Percentiles rank a stretch among this genome's conserved stretches.
Evolutionary conservation across 2,888 invertebrate species (phyloP).

Genomic region (Bombyx huttoni): DNA sequence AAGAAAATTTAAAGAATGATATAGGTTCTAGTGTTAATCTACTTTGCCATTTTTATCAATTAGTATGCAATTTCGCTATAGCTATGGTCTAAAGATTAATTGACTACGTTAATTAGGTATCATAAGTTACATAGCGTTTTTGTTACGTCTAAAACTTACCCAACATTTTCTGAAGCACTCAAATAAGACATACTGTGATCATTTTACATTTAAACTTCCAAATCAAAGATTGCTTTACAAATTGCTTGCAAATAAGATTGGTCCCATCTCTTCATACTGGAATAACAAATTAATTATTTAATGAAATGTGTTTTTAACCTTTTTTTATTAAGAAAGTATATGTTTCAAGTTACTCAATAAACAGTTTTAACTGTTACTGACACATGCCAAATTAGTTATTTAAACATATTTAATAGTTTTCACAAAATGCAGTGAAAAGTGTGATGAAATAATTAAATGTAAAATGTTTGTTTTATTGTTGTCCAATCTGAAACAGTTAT

Average conservation of each 20-base stretch:
- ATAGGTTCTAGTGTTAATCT: background rate
- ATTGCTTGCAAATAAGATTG: conserved; percentile 38
- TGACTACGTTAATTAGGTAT: no score
- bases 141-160: conserved; percentile 31
- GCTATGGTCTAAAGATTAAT: no score
- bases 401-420: conserved; percentile 15
- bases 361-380: conserved; percentile 20
- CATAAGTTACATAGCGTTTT: background rate
- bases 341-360: background rate
- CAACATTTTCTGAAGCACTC: conserved; percentile 70
- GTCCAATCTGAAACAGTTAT: conserved; percentile 8
- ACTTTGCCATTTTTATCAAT: background rate
- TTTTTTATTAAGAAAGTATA: background rate
- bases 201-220: conserved; percentile 54
- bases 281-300: conserved; percentile 15
- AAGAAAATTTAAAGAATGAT: background rate
- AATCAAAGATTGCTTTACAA: conserved; percentile 35
- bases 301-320: background rate
- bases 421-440: conserved; percentile 1
- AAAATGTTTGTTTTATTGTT: conserved; percentile 7
- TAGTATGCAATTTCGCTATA: background rate
- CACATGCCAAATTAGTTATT: conserved; percentile 48
- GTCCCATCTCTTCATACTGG: conserved; percentile 58
- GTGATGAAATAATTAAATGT: background rate
- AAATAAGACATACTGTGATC: conserved; percentile 68